Evolutionary conservation across 2,113 vertebrate genomes (phyloP).

Genomic region (Barbus barbus): DNA sequence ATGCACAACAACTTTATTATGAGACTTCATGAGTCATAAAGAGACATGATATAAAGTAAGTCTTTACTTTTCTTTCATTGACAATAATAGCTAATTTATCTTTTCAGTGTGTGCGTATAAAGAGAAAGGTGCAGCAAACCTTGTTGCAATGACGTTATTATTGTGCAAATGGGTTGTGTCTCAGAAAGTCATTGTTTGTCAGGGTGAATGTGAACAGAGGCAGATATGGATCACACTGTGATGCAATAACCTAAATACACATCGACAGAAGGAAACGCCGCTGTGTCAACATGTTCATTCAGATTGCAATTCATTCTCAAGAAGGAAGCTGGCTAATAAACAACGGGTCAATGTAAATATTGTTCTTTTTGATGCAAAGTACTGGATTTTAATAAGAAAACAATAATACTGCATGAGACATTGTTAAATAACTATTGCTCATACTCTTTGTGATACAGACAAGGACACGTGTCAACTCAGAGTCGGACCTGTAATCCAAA

Average conservation of each 20-base stretch:
- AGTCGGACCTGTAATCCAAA: no score
- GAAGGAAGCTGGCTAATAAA: background rate
- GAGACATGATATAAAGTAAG: no score
- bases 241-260: slow-evolving; percentile 32
- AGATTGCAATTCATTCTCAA: slow-evolving; percentile 14
- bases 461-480: no score
- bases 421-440: background rate
- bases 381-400: background rate
- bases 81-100: no score
- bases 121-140: no score
- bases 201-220: slow-evolving; percentile 14
- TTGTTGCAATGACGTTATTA: no score
- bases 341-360: background rate
- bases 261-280: slow-evolving; percentile 39
- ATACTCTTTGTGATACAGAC: background rate
- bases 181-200: background rate
- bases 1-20: no score
- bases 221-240: background rate
- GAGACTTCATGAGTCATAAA: no score
- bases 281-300: background rate
- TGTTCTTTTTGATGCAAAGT: background rate
- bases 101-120: no score
- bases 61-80: no score
- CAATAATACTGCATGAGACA: background rate
- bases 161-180: background rate